Evolutionary conservation across 2,888 invertebrate species (phyloP).

Genomic region (Nemotelus pantherinus): DNA sequence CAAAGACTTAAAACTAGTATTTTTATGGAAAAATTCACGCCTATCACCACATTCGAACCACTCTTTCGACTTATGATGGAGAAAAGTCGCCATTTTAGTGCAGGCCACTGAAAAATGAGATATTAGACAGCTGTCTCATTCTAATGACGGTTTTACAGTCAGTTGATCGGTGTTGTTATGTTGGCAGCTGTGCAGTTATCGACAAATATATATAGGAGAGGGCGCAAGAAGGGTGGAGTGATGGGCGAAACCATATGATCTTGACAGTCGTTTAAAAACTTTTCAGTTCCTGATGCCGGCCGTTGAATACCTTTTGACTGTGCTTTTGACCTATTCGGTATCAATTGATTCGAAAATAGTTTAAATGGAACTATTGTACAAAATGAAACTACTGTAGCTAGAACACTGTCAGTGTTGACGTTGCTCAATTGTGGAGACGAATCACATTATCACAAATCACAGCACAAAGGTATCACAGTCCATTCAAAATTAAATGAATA

Average conservation of each 20-base stretch:
- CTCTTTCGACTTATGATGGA: constrained; percentile 43
- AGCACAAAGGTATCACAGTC: too few relatives aligned
- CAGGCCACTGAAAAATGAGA: constrained; percentile 23
- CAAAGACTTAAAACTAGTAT: constrained; percentile 41
- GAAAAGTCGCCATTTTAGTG: constrained; percentile 49
- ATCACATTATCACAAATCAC: too few relatives aligned
- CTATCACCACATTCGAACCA: constrained; percentile 41
- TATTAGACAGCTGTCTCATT: constrained; percentile 37
- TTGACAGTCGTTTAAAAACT: constrained; percentile 44
- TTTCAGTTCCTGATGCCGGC: constrained; percentile 21
- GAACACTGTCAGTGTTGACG: too few relatives aligned
- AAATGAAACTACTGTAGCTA: too few relatives aligned
- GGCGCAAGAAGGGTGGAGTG: neutral
- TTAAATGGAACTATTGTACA: too few relatives aligned
- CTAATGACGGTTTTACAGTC: constrained; percentile 45
- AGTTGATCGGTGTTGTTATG: neutral
- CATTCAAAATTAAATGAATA: too few relatives aligned
- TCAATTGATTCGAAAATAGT: too few relatives aligned
- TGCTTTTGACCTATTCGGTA: too few relatives aligned
- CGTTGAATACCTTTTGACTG: constrained; percentile 10
- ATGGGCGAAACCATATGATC: constrained; percentile 26
- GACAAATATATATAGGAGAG: constrained; percentile 1
- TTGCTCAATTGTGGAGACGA: too few relatives aligned
- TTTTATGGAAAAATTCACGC: constrained; percentile 33
- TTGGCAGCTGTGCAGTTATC: constrained; percentile 36